A percentile compares a stretch with the other conserved stretches of the same genome.
Evolutionary conservation across 2,797 vertebrate species (phyloP).

Genomic region (Poeciliopsis gracilis): DNA sequence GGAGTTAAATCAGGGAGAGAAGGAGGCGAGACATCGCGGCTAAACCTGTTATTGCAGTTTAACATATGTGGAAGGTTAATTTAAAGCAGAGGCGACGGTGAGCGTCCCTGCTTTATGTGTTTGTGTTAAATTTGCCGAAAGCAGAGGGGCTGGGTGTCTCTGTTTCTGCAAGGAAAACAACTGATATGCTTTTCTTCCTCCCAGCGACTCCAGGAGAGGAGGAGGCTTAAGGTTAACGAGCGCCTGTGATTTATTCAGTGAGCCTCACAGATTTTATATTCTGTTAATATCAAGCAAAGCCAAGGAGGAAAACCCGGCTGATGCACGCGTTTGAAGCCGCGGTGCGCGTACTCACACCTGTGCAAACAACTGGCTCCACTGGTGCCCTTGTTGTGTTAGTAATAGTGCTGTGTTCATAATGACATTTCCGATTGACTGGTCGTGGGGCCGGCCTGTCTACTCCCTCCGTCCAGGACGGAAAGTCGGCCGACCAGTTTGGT

Average conservation of each 20-base stretch:
- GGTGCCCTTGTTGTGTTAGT: constrained; percentile 73
- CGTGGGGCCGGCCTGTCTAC: constrained; percentile 58
- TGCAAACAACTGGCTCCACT: constrained; percentile 74
- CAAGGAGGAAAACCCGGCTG: constrained; percentile 24
- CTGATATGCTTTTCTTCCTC: constrained; percentile 11
- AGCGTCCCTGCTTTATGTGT: constrained; percentile 62
- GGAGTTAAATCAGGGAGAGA: constrained; percentile 79
- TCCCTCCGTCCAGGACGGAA: constrained; percentile 50
- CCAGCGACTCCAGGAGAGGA: constrained; percentile 8
- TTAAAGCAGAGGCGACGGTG: constrained; percentile 63
- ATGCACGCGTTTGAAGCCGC: constrained; percentile 63
- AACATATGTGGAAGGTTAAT: constrained; percentile 80
- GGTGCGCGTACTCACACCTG: constrained; percentile 55
- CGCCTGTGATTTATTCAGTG: background rate
- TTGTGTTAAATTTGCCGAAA: constrained; percentile 65
- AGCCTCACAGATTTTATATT: background rate
- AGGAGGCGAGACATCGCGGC: constrained; percentile 67
- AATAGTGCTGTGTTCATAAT: constrained; percentile 77
- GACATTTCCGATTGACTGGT: constrained; percentile 77
- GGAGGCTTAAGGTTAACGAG: constrained; percentile 14
- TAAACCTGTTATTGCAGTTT: constrained; percentile 78
- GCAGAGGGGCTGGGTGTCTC: constrained; percentile 37
- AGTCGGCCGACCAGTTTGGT: constrained; percentile 63
- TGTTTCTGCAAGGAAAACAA: constrained; percentile 10
- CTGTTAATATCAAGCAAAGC: background rate